These are phyloP conservation scores for Elephas maximus DNA, from an alignment of 2,113 vertebrate genomes.

Conservation along the genomic window DNA sequence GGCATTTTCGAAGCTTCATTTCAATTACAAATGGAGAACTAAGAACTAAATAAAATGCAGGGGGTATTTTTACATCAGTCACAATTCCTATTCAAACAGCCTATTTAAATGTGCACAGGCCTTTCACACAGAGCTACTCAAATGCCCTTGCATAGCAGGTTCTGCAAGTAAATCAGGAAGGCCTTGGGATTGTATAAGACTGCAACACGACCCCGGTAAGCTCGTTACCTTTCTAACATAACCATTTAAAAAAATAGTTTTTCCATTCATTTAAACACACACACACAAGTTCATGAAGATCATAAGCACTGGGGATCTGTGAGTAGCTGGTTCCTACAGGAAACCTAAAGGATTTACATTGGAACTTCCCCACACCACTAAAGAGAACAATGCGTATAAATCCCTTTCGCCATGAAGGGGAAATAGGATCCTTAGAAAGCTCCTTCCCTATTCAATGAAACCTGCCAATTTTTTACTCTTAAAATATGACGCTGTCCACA, in stretches of 20 bases:
- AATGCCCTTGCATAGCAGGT: conserved; percentile 70
- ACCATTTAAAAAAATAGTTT: conserved; percentile 68
- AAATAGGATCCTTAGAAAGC: conserved; percentile 84
- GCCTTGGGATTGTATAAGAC: conserved; percentile 44
- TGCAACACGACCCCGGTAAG: background rate
- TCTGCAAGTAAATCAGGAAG: conserved; percentile 70
- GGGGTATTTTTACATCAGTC: conserved; percentile 64
- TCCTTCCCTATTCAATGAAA: conserved; percentile 83
- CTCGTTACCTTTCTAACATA: background rate
- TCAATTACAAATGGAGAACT: conserved; percentile 69
- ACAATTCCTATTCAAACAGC: conserved; percentile 64
- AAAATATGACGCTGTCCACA: conserved; percentile 76
- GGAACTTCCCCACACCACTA: conserved; percentile 39
- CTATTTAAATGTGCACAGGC: conserved; percentile 61
- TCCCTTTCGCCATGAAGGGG: conserved; percentile 60
- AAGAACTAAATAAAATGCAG: conserved; percentile 63
- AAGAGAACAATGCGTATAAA: conserved; percentile 78
- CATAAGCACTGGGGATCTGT: conserved; percentile 30
- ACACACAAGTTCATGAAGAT: conserved; percentile 63
- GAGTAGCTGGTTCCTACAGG: conserved; percentile 44
- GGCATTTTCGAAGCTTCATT: conserved; percentile 67
- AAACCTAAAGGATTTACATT: conserved; percentile 74
- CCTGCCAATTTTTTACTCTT: conserved; percentile 78
- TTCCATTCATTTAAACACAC: conserved; percentile 4
- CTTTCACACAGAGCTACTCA: conserved; percentile 67